Percentiles rank a stretch among this genome's conserved stretches.
phyloP scores from a whole-genome alignment of 2,888 invertebrate species.

The Drosophila kokeensis region DNA sequence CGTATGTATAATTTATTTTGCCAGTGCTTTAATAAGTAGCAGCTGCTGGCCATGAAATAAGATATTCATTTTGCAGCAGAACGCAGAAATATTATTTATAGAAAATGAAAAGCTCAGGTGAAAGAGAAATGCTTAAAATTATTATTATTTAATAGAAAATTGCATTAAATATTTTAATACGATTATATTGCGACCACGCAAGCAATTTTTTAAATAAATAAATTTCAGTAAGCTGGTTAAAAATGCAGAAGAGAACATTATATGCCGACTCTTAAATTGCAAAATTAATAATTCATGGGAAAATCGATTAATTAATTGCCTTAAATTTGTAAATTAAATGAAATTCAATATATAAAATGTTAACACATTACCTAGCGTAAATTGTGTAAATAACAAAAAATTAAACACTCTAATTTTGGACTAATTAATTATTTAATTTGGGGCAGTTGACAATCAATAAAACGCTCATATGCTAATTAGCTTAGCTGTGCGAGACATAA shows the following conservation, averaged over 20 bases:
- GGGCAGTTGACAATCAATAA: conserved; percentile 12
- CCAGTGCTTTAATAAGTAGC: conserved; percentile 23
- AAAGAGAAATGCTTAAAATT: background rate
- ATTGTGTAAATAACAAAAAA: background rate
- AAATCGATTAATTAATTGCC: background rate
- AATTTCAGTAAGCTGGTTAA: background rate
- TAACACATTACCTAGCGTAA: background rate
- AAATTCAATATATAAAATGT: background rate
- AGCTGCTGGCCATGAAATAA: conserved; percentile 41
- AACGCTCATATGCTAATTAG: conserved; percentile 11
- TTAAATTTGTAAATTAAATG: background rate
- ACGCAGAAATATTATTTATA: conserved; percentile 40
- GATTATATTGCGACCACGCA: background rate
- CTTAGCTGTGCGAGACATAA: conserved; percentile 6
- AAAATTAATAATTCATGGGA: background rate
- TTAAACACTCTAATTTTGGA: background rate
- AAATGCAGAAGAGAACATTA: background rate
- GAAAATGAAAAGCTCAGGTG: conserved; percentile 29
- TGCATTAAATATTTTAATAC: background rate
- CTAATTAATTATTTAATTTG: conserved; percentile 12
- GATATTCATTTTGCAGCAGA: conserved; percentile 36
- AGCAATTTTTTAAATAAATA: too few relatives aligned
- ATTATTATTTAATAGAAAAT: background rate
- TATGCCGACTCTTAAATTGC: background rate
- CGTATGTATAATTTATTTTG: conserved; percentile 21